phyloP scores from a whole-genome alignment of 2,888 invertebrate species.

The Ctena decussata region DNA sequence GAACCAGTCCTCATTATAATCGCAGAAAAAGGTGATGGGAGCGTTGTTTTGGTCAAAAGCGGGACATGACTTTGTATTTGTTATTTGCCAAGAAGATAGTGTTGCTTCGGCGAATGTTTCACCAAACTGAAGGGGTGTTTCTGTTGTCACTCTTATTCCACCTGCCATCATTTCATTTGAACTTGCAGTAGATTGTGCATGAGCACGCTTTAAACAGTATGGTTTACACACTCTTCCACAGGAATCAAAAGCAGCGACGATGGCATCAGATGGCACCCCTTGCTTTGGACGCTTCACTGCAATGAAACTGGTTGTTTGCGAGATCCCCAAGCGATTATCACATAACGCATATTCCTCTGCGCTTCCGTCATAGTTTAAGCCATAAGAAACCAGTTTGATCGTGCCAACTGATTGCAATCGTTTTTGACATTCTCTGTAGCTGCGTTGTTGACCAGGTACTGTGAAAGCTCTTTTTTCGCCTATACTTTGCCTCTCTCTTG shows the following conservation, averaged over 20 bases:
- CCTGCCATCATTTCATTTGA: constrained; percentile 26
- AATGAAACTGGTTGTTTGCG: constrained; percentile 30
- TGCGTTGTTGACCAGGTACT: constrained; percentile 8
- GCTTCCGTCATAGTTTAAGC: constrained; percentile 45
- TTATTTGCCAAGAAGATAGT: constrained; percentile 30
- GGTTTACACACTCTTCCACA: constrained; percentile 57
- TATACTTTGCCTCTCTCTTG: background rate
- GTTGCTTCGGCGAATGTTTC: constrained; percentile 43
- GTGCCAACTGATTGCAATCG: constrained; percentile 34
- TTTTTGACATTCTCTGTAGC: constrained; percentile 23
- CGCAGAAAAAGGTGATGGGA: constrained; percentile 57
- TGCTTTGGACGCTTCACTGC: constrained; percentile 31
- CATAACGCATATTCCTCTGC: constrained; percentile 44
- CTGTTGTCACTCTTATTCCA: constrained; percentile 36
- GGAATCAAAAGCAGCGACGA: constrained; percentile 53
- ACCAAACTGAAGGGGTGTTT: constrained; percentile 35
- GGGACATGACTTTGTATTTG: constrained; percentile 23
- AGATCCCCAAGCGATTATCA: constrained; percentile 52
- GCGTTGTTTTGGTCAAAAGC: constrained; percentile 11
- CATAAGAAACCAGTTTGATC: constrained; percentile 48
- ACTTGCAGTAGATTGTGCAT: background rate
- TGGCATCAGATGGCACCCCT: constrained; percentile 22
- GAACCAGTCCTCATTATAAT: constrained; percentile 45
- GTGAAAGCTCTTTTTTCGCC: constrained; percentile 22
- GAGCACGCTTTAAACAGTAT: constrained; percentile 4